These are phyloP conservation scores for Myotis planiceps DNA, from an alignment of 2,797 vertebrate species.

Conservation along the genomic window DNA sequence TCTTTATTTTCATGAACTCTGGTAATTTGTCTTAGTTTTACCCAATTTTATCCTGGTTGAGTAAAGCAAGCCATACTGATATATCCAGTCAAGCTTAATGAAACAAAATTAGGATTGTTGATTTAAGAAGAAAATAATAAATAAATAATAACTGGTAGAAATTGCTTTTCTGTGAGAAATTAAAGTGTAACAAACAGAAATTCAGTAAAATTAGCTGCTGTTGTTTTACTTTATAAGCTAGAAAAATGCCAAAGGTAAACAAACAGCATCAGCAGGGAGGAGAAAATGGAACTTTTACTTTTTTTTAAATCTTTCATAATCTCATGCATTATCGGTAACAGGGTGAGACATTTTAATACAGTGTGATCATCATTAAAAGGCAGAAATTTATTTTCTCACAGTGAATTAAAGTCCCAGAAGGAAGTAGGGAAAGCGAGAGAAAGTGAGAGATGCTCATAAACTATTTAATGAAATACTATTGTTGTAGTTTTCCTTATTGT, in stretches of 20 bases:
- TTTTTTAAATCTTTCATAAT: constrained; percentile 72
- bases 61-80: neutral
- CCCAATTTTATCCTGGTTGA: neutral
- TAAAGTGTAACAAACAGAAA: constrained; percentile 48
- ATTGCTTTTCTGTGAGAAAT: constrained; percentile 33
- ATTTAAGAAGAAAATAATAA: constrained; percentile 47
- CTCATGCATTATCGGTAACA: constrained; percentile 60
- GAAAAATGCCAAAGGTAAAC: constrained; percentile 49
- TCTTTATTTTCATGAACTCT: neutral
- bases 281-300: constrained; percentile 40
- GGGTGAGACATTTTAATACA: constrained; percentile 66
- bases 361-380: constrained; percentile 75
- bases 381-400: constrained; percentile 75
- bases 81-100: neutral
- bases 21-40: neutral
- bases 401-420: constrained; percentile 69
- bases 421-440: constrained; percentile 7
- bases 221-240: neutral
- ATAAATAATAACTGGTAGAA: neutral
- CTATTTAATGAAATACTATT: constrained; percentile 48
- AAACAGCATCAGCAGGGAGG: constrained; percentile 38
- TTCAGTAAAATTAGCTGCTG: constrained; percentile 36
- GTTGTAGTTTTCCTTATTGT: constrained; percentile 16
- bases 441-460: neutral
- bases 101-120: constrained; percentile 19